Percentiles rank a stretch among this genome's conserved stretches.
Conservation (phyloP, 2,113 vertebrate species). For the Callospermophilus lateralis region DNA sequence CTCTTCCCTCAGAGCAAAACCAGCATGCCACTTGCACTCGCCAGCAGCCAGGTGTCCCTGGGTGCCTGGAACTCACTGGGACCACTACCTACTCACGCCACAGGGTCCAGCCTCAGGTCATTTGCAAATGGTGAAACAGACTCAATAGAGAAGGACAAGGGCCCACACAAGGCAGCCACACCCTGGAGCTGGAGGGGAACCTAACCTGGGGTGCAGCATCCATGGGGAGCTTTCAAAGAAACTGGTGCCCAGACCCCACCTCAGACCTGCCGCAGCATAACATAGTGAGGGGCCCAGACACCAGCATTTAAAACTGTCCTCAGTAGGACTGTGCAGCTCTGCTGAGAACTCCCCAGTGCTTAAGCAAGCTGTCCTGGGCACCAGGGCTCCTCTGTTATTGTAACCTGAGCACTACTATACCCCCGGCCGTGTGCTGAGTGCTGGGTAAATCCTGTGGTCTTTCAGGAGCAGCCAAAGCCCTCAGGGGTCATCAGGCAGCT, state of each 20-base stretch:
- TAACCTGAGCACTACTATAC: neutral
- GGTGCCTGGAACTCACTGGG: neutral
- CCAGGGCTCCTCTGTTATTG: accelerated
- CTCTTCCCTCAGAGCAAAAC: neutral
- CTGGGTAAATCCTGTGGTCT: neutral
- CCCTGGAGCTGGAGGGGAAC: accelerated
- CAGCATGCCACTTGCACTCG: accelerated
- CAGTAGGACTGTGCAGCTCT: accelerated
- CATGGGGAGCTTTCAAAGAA: neutral
- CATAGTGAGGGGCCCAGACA: accelerated
- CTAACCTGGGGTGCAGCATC: neutral
- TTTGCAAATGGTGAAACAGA: neutral
- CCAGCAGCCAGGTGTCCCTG: neutral
- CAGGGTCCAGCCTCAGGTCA: neutral
- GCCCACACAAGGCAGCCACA: accelerated
- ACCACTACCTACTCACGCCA: accelerated
- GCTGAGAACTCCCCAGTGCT: accelerated
- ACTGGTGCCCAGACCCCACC: neutral
- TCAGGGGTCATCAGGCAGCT: neutral
- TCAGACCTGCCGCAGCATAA: no score
- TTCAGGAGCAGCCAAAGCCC: neutral
- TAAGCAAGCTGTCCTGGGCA: accelerated
- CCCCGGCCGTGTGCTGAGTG: neutral
- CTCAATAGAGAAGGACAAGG: accelerated
- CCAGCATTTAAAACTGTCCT: neutral